A percentile compares a stretch with the other conserved stretches of the same genome.
These are phyloP conservation scores for Tautogolabrus adspersus DNA, from an alignment of 2,113 vertebrate genomes.

Conservation along the genomic window DNA sequence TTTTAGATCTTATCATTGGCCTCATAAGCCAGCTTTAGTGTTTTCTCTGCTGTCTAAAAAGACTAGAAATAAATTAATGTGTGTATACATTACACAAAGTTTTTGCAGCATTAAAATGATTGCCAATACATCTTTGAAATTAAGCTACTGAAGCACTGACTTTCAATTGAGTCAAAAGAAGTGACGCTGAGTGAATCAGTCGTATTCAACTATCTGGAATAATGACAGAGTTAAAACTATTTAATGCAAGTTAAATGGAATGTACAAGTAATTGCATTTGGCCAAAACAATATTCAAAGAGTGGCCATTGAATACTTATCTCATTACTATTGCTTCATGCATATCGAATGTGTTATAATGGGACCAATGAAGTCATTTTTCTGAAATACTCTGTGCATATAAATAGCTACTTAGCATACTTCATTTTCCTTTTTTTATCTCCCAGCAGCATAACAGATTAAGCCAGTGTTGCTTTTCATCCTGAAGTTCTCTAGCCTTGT, in stretches of 20 bases:
- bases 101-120: slow-evolving; percentile 12
- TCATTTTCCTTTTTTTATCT: slow-evolving; percentile 53
- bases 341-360: slow-evolving; percentile 67
- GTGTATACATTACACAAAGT: neutral
- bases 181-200: slow-evolving; percentile 12
- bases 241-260: slow-evolving; percentile 48
- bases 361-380: slow-evolving; percentile 53
- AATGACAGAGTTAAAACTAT: slow-evolving; percentile 37
- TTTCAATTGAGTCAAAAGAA: slow-evolving; percentile 26
- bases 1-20: neutral
- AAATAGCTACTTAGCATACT: slow-evolving; percentile 63
- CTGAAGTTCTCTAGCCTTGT: slow-evolving; percentile 56
- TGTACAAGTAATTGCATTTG: slow-evolving; percentile 41
- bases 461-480: slow-evolving; percentile 11
- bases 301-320: slow-evolving; percentile 37
- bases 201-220: slow-evolving; percentile 42
- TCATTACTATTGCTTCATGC: slow-evolving; percentile 79
- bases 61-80: neutral
- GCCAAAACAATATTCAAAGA: slow-evolving; percentile 54
- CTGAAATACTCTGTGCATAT: slow-evolving; percentile 61
- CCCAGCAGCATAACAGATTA: slow-evolving; percentile 20
- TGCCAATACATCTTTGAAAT: slow-evolving; percentile 3
- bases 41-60: slow-evolving; percentile 19
- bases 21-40: slow-evolving; percentile 1
- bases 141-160: neutral